Evolutionary conservation across 35 echinoderm and acorn worm genomes (phyloP).

Genomic region (Lytechinus pictus): DNA sequence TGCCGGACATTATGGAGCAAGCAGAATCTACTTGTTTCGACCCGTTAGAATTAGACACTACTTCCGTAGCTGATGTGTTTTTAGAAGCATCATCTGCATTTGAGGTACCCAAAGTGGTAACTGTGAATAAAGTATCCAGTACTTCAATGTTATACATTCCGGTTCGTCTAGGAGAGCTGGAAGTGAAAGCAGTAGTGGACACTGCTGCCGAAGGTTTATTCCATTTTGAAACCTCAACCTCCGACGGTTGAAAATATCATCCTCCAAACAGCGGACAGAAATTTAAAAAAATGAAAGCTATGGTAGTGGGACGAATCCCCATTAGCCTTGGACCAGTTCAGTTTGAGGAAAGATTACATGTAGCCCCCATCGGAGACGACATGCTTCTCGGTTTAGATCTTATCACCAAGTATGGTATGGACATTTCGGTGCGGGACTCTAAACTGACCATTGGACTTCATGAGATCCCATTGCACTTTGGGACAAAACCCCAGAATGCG

Average conservation of each 20-base stretch:
- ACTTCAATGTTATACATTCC: too few species aligned
- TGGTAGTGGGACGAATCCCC: constrained; percentile 40
- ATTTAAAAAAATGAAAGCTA: constrained; percentile 51
- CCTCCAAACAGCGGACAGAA: constrained; percentile 49
- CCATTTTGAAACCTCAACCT: background rate
- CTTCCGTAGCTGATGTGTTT: too few species aligned
- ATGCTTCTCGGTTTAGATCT: constrained; percentile 72
- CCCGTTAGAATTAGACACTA: too few species aligned
- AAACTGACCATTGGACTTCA: too few species aligned
- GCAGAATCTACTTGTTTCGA: too few species aligned
- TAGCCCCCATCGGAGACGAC: constrained; percentile 67
- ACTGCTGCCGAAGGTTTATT: constrained; percentile 45
- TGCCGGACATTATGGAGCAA: too few species aligned
- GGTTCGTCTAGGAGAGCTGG: background rate
- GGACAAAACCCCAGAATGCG: too few species aligned
- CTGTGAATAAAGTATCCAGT: too few species aligned
- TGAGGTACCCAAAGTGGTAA: too few species aligned
- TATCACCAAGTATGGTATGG: constrained; percentile 5
- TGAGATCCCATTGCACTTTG: too few species aligned
- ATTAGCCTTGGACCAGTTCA: constrained; percentile 4
- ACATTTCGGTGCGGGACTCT: background rate
- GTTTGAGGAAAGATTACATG: constrained; percentile 45
- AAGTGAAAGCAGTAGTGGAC: constrained; percentile 16
- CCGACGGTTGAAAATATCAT: background rate
- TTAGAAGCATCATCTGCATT: too few species aligned